Base-by-base conservation (phyloP, 1,140 invertebrate genomes). In the Asbolus verrucosus region DNA sequence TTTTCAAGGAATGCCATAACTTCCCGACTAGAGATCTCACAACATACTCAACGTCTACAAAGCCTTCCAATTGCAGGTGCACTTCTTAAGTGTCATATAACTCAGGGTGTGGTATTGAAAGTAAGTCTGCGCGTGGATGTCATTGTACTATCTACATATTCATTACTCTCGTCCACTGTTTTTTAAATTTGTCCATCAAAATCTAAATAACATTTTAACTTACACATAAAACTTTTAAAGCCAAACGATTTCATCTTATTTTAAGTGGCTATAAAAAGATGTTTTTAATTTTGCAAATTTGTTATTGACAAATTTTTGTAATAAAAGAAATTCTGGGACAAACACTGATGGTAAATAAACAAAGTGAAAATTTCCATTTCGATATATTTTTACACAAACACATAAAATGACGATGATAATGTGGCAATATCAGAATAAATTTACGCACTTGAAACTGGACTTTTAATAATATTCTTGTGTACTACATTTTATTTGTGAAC, bases 61-160 rank as follows among this genome's bases (percentile, higher is more conserved):
- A 39, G 61, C 15, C 30, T 16, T 62, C 54, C 36, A 62, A 50
- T 18, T 66, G 73, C 73, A 75, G 73, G 73, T 75, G 73, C 73
- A 69, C 67, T 68, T 61, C 67, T 69, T 27, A 67, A 65, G 65
- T 73, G 71, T 75, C 73, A 71, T 67, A 71, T 71, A 72, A 74
- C 50, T 71, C 31, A 72, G 70, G 71, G 71, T 69, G 71, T 72
- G 71, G 71, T 72, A 72, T 66, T 66, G 71, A 69, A 73, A 73
- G 67, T 62, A 69, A 71, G 69, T 69, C 69, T 59, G 63, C 65
- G 67, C 67, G 70, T 69, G 70, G 67, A 74, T 72, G 70, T 74
- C 73, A 74, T 72, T 74, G 73, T 75, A 68, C 73, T 72, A 71
- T 72, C 73, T 72, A 72, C 70, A 72, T 72, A 74, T 71, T 71